Base-by-base conservation (phyloP, 2,888 invertebrate genomes). In the Caenorhabditis sulstoni region DNA sequence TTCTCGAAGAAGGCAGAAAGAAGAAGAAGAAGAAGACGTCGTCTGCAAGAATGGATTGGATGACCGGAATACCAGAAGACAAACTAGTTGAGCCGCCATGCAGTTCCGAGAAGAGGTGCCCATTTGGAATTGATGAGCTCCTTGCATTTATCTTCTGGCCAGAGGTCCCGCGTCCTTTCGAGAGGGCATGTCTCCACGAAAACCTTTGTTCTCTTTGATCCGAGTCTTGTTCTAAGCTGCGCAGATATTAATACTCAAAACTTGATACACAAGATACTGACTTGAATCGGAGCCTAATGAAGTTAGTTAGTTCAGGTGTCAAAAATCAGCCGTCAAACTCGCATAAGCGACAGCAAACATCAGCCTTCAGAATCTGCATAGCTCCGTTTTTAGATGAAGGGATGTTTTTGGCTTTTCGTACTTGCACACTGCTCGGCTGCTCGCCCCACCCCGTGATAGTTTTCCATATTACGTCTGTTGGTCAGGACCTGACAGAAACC, bases 41-140 rank as follows among this genome's bases (percentile, higher is more conserved):
- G 49, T 68, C 68, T 68, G 59, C 59, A 70, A 70, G 53, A 55
- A 61, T 62, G 62, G 70, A 70, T 62, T 62, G 70, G 71, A 70
- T 62, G 62, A 29, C 61, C 35, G 49, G 45, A 67, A 45, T 29
- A 41, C 44, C 29, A 47, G 65, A 65, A 53, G 52, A 50, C 22
- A 45, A 55, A 39, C 41, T 67, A 49, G 57, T 5, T 53, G 35
- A 44, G 59, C 52, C 59, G 59, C 39, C 39, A 68, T n/a, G 35
- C 20, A 64, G 37, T 58, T 58, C 58, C 9, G n/a, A 41, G 35
- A 11, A 20, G 55, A 35, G 61, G 68, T 53, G 37, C 70, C 71
- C 53, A 71, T 71, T 71, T 53, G 64, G 37, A 62, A 70, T 70
- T 53, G 47, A 70, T 70, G 70, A 61, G 61, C 22, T 16, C 41